Evolutionary conservation across 1,140 invertebrate species (phyloP), one percentile per base, ranked within the genome.

Genomic region (Babylonia areolata): DNA sequence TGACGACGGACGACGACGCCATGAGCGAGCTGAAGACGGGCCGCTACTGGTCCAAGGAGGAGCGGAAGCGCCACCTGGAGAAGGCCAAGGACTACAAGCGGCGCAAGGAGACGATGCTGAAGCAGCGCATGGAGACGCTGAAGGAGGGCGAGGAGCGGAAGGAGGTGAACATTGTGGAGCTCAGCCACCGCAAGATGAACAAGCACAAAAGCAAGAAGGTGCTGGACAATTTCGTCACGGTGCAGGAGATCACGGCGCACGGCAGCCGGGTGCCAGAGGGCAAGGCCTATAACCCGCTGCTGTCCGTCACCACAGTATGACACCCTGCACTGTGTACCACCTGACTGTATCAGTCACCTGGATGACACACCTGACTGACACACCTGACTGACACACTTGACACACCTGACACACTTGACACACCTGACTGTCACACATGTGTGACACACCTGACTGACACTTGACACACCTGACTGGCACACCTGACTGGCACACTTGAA

Each of bases 1-100:
- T 97, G 69, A 97, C 97, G 2, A 97, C 97, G 1, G 97, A 97
- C 91, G 97, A 97, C 91, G 97, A 97, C 90, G 96, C 96, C 23
- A 95, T 97, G 92, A 97, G 97, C 31, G 97, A 97, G 91, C 94
- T 97, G 81, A 97, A 97, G 94, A 95, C 96, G 83, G 97, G 97
- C 42, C 95, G 96, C 58, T 97, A 97, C 92, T 97, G 97, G 97
- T 96, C 95, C 31, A 96, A 97, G 94, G 97, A 97, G 88, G 97
- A 97, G 86, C 95, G 96, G 15, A 97, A 97, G 90, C 94, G 96
- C 33, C 97, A 97, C 89, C 90, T 97, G 85, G 97, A 97, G 90
- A 95, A 96, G 82, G 96, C 96, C 0, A 94, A 95, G 51, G 96
- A 97, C 90, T 94, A 96, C 9, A 96, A 96, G 82, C 89, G 88